A percentile compares a stretch with the other conserved stretches of the same genome.
Conservation (phyloP, 1,140 invertebrate species). For the Lepidotrigona ventralis region DNA sequence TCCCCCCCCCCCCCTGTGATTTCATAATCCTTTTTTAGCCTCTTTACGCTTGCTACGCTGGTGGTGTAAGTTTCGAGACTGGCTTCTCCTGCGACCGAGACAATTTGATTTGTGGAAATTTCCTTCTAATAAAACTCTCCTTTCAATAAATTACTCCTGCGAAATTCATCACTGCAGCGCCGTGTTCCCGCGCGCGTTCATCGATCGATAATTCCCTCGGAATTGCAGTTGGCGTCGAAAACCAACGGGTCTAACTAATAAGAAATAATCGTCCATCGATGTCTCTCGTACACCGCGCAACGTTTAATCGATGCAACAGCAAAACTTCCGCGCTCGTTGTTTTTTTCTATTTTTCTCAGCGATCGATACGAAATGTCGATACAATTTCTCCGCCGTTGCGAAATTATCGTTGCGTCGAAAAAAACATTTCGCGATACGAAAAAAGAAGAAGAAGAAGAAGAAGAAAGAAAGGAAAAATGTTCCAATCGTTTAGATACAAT, state of each 20-base stretch:
- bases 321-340: neutral
- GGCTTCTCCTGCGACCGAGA: too few species aligned
- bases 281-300: neutral
- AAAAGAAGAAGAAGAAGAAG: neutral
- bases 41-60: too few species aligned
- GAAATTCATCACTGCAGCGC: too few species aligned
- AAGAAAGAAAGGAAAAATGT: neutral
- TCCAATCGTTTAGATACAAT: neutral
- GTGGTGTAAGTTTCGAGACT: too few species aligned
- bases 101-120: too few species aligned
- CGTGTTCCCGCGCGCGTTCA: too few species aligned
- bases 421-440: neutral
- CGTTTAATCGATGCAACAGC: neutral
- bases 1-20: neutral
- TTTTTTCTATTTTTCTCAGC: neutral
- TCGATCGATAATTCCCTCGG: neutral
- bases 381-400: slow-evolving; percentile 9
- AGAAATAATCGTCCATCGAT: neutral
- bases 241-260: neutral
- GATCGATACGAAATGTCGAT: neutral
- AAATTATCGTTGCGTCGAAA: neutral
- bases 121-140: too few species aligned
- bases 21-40: slow-evolving; percentile 13
- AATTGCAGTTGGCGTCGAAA: neutral
- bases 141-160: too few species aligned